Evolutionary conservation across 2,797 vertebrate species (phyloP).

Genomic region (Chaetophractus vellerosus): DNA sequence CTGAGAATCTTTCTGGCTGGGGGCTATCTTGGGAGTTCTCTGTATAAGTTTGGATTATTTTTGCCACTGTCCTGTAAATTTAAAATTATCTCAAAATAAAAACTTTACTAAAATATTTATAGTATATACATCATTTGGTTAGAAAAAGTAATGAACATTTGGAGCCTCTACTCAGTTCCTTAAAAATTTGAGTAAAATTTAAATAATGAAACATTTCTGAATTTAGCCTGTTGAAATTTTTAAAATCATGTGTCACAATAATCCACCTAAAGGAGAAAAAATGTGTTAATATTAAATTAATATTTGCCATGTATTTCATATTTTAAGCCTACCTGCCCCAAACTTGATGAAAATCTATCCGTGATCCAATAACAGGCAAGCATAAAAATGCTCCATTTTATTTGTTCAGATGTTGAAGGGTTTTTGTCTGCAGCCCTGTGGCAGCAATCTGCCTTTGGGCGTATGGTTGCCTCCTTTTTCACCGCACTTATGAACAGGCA

Average conservation of each 20-base stretch:
- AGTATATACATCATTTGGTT: background rate
- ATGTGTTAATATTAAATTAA: background rate
- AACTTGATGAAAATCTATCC: background rate
- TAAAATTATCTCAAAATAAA: too few species aligned
- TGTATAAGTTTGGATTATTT: too few species aligned
- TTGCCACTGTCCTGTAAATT: too few species aligned
- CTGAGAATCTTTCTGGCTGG: too few species aligned
- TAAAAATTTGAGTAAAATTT: constrained; percentile 43
- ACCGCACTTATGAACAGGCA: background rate
- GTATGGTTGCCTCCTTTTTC: background rate
- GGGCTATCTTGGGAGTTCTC: too few species aligned
- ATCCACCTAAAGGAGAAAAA: background rate
- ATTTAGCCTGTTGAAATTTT: constrained; percentile 2
- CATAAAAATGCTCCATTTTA: background rate
- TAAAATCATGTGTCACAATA: background rate
- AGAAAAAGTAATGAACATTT: constrained; percentile 21
- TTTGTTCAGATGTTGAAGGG: background rate
- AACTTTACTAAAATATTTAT: too few species aligned
- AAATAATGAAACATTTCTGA: background rate
- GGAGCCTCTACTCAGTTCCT: background rate
- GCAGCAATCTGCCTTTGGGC: background rate
- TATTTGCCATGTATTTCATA: background rate
- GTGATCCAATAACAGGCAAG: background rate
- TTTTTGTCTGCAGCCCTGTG: background rate
- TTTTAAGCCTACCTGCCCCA: background rate